These are phyloP conservation scores for Hipparchia semele DNA, from an alignment of 2,888 invertebrate species.

Conservation along the genomic window DNA sequence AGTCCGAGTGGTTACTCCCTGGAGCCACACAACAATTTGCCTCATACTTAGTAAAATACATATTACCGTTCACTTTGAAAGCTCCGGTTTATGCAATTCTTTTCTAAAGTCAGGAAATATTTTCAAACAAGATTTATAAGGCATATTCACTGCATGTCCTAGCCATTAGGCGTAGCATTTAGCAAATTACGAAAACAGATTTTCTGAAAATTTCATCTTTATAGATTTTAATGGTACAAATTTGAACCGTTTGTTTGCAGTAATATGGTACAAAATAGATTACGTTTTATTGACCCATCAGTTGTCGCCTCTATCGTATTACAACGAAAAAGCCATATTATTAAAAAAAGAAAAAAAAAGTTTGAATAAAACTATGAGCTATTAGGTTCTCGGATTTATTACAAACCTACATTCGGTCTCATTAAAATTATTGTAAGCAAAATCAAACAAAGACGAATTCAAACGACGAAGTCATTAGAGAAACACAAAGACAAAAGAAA, in stretches of 20 bases:
- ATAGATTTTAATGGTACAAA: no score
- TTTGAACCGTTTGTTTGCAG: no score
- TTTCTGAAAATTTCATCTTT: no score
- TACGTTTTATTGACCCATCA: no score
- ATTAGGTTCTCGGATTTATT: neutral
- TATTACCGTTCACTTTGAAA: constrained; percentile 65
- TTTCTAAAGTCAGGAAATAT: neutral
- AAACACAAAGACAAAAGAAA: constrained; percentile 45
- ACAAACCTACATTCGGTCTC: constrained; percentile 25
- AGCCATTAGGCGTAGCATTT: no score
- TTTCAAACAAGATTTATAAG: neutral
- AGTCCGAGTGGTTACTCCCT: constrained; percentile 42
- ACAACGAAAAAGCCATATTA: no score
- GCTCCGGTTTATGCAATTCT: neutral
- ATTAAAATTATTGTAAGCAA: constrained; percentile 30
- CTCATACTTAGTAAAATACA: constrained; percentile 64
- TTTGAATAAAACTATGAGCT: constrained; percentile 4
- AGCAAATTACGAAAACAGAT: no score
- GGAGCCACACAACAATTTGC: constrained; percentile 58
- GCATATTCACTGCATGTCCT: no score
- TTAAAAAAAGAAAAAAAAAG: neutral
- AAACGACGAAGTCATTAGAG: constrained; percentile 42
- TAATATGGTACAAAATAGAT: no score
- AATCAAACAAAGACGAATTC: constrained; percentile 37
- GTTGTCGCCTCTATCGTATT: no score